phyloP scores from a whole-genome alignment of 2,113 vertebrate species.

The Pipra filicauda region DNA sequence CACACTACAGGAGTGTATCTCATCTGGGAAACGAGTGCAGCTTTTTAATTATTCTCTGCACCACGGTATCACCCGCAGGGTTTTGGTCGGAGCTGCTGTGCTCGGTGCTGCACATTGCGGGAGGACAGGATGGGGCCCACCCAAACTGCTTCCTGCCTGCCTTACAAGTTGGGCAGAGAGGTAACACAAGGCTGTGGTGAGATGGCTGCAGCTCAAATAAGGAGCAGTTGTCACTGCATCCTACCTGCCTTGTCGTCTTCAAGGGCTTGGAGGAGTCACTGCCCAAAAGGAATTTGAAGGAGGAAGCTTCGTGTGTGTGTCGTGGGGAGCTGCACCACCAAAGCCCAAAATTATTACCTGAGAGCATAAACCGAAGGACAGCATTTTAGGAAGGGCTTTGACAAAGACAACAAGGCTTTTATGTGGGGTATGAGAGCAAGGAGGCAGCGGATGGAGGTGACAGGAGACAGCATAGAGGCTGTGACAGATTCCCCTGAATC shows the following conservation, averaged over 20 bases:
- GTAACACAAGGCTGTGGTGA: not conserved
- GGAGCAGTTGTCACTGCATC: not conserved
- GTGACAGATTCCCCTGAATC: not conserved
- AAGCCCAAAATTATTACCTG: not conserved
- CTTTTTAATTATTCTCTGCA: constrained; percentile 55
- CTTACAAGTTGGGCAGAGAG: not conserved
- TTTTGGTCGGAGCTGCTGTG: not conserved
- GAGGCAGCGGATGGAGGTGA: accelerated
- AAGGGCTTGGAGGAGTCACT: not conserved
- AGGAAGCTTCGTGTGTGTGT: not conserved
- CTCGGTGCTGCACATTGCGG: not conserved
- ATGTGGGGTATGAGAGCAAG: not conserved
- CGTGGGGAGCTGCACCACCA: not conserved
- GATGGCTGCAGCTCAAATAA: not conserved
- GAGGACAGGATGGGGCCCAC: not conserved
- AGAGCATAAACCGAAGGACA: not conserved
- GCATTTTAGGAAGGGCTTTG: not conserved
- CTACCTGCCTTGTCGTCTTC: not conserved
- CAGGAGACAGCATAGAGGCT: not conserved
- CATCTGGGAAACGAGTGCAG: not conserved
- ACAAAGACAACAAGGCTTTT: not conserved
- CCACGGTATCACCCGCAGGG: not conserved
- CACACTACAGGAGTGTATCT: constrained; percentile 46
- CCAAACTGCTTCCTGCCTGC: not conserved
- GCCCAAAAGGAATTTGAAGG: not conserved